Conservation (phyloP, 2,113 vertebrate species). For the Pedionomus torquatus region DNA sequence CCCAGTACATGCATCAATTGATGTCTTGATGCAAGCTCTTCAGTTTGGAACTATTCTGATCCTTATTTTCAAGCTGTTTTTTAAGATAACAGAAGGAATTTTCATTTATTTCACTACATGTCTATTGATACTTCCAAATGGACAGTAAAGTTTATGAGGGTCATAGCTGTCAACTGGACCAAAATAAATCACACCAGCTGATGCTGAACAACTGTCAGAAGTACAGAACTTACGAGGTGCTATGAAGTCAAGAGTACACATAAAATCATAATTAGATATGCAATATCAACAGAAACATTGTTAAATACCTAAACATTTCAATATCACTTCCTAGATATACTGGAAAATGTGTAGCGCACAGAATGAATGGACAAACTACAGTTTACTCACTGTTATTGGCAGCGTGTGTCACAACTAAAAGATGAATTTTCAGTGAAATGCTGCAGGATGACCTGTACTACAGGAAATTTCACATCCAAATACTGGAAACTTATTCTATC, state of each 20-base stretch:
- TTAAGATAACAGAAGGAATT: neutral
- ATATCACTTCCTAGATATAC: neutral
- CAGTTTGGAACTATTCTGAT: neutral
- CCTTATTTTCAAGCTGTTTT: neutral
- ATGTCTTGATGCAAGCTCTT: neutral
- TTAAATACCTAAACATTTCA: neutral
- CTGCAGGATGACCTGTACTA: constrained; percentile 41
- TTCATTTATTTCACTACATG: neutral
- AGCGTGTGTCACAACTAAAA: neutral
- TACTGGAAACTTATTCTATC: constrained; percentile 47
- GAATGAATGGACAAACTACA: neutral
- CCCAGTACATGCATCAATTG: neutral
- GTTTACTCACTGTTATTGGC: neutral
- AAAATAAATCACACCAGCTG: neutral
- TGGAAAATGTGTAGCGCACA: neutral
- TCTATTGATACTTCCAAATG: neutral
- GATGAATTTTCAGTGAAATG: neutral
- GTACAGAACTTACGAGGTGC: neutral
- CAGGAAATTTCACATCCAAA: constrained; percentile 47
- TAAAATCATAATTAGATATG: neutral
- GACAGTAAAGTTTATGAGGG: neutral
- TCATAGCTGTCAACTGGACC: neutral
- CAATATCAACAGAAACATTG: neutral
- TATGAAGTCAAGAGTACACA: neutral
- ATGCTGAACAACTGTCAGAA: neutral